Evolutionary conservation across 2,797 vertebrate genomes (phyloP), one percentile per base, ranked within the genome.

Genomic region (Halcyon chelicuti): DNA sequence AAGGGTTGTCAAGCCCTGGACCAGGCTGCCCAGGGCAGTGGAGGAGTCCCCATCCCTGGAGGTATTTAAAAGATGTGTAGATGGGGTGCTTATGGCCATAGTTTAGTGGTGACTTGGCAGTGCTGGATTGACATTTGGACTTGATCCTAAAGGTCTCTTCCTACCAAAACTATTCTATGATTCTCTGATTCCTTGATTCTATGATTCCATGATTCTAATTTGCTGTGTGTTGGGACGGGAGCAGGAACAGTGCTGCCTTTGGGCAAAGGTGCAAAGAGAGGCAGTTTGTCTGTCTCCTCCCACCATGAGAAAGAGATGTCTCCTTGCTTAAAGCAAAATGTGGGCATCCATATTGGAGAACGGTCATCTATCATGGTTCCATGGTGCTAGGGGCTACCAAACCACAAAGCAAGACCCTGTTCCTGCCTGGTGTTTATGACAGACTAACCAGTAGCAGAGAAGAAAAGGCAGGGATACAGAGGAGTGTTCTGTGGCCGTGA

Each of bases 321-420:
- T 73, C 72, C 55, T 70, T 47, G 33, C 37, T 55, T 35, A 18
- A 29, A 55, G 31, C 67, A 66, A 52, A 23, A 40, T 19, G 9
- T 14, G 19, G 65, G 49, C 9, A 46, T 31, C 33, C 61, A 35
- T 2, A 0, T 0, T n/a, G 61, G 33, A 65, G 49, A 84, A 84
- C 10, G 35, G 33, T 47, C 39, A 47, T 10, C 1, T 4, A 1
- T 20, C 7, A 1, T 5, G 57, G 51, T 33, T 40, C 61, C 4
- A 1, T 14, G 37, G 54, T 44, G 63, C 37, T n/a, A 47, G 25
- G 26, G 14, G 47, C 33, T 84, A 28, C 33, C 17, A 2, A 42
- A 71, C n/a, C 73, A 88, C 51, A 74, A 65, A 82, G 61, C 29
- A 47, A 33, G 40, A 84, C 61, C 12, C 35, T 51, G n/a, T 29